Percentiles rank a stretch among this genome's conserved stretches.
Conservation (phyloP, 2,888 invertebrate species). For the Biston betularia region DNA sequence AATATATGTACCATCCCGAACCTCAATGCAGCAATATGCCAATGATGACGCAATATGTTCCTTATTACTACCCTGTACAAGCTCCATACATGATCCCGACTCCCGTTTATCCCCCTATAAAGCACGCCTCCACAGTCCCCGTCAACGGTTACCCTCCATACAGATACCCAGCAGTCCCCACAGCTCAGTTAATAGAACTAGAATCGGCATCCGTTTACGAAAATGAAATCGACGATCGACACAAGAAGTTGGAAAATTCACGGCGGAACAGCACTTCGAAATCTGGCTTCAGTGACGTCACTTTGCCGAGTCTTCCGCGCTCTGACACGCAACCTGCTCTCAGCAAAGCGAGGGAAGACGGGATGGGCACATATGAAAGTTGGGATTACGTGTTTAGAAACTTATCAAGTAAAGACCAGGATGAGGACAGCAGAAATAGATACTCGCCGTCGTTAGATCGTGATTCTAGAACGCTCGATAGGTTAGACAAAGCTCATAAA, state of each 20-base stretch:
- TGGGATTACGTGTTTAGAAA: conserved; percentile 94
- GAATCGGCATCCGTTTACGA: conserved; percentile 81
- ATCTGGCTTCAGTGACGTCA: conserved; percentile 75
- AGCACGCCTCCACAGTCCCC: conserved; percentile 77
- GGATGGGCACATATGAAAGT: conserved; percentile 89
- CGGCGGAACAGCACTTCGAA: conserved; percentile 74
- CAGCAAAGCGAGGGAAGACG: conserved; percentile 87
- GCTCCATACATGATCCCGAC: conserved; percentile 80
- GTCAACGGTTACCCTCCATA: conserved; percentile 80
- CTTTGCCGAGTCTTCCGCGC: conserved; percentile 75
- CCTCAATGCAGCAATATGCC: conserved; percentile 63
- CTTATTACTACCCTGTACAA: conserved; percentile 79
- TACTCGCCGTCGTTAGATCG: conserved; percentile 82
- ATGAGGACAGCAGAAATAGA: conserved; percentile 89
- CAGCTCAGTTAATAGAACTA: conserved; percentile 89
- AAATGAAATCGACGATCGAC: conserved; percentile 61
- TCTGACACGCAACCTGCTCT: conserved; percentile 80
- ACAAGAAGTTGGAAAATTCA: conserved; percentile 64
- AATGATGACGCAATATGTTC: conserved; percentile 75
- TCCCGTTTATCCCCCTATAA: conserved; percentile 76
- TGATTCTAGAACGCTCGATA: conserved; percentile 78
- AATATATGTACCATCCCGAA: conserved; percentile 51
- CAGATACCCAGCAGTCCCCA: conserved; percentile 86
- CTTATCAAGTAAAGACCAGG: conserved; percentile 90
- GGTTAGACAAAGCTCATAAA: conserved; percentile 75